Percentiles rank a stretch among this genome's conserved stretches.
Conservation (phyloP, 2,113 vertebrate species). For the Sterrhoptilus dennistouni region DNA sequence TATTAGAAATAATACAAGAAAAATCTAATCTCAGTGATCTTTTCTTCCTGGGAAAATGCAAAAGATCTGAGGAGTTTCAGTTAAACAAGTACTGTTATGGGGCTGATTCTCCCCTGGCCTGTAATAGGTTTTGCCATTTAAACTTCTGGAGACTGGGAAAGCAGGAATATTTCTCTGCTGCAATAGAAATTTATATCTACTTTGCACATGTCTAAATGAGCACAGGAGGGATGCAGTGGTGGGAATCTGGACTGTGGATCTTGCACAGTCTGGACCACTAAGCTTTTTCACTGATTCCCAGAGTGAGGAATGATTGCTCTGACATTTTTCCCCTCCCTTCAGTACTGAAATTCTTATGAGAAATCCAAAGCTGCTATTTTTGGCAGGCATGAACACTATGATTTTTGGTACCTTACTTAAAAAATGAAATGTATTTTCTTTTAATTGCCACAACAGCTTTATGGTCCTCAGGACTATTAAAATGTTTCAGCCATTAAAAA, state of each 20-base stretch:
- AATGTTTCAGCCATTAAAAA: neutral
- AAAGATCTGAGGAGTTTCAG: neutral
- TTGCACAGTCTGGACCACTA: constrained; percentile 15
- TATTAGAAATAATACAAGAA: neutral
- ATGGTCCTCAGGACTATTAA: neutral
- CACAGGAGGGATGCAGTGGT: neutral
- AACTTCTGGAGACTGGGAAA: neutral
- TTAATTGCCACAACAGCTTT: constrained; percentile 6
- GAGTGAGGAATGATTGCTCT: constrained; percentile 21
- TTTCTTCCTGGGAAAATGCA: neutral
- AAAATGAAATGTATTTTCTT: neutral
- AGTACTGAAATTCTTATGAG: neutral
- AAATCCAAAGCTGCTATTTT: constrained; percentile 51
- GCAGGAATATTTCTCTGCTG: neutral
- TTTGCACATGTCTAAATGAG: constrained; percentile 5
- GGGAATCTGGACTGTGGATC: neutral
- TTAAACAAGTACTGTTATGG: neutral
- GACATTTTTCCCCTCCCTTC: neutral
- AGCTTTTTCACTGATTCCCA: neutral
- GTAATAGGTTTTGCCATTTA: neutral
- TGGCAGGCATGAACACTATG: neutral
- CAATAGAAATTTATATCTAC: constrained; percentile 3
- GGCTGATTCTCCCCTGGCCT: neutral
- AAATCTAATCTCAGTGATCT: neutral
- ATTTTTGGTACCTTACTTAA: constrained; percentile 22